Conservation (phyloP, 1,140 invertebrate species). For the Polypedilum pembai region DNA sequence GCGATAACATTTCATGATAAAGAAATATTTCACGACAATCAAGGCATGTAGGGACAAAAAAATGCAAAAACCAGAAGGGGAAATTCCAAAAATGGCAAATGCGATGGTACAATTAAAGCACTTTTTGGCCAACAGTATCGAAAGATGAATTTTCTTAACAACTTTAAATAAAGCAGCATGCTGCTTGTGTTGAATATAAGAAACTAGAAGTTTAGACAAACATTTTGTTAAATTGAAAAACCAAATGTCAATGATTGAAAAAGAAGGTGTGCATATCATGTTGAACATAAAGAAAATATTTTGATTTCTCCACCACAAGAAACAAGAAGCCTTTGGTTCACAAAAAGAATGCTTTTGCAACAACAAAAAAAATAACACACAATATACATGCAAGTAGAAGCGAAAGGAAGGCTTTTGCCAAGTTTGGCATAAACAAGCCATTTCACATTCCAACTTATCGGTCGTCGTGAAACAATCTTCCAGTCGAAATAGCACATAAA, state of each 20-base stretch:
- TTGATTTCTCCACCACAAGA: not conserved
- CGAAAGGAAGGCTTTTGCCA: constrained; percentile 10
- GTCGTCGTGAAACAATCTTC: constrained; percentile 11
- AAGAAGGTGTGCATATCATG: not conserved
- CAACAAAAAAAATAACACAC: not conserved
- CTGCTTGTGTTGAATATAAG: not conserved
- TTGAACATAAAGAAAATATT: constrained; percentile 20
- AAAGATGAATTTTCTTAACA: not conserved
- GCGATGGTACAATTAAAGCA: not conserved
- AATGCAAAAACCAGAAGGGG: not conserved
- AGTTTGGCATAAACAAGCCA: constrained; percentile 16
- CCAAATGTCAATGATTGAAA: too few relatives aligned
- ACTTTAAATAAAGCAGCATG: not conserved
- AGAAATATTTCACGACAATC: constrained; percentile 18
- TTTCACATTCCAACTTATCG: constrained; percentile 17
- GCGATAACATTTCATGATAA: constrained; percentile 18
- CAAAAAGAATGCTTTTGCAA: not conserved
- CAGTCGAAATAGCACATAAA: not conserved
- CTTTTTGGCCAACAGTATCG: not conserved
- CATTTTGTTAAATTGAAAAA: too few relatives aligned
- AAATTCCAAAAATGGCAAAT: constrained; percentile 2
- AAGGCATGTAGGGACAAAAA: constrained; percentile 10
- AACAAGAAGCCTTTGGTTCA: not conserved
- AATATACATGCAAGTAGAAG: not conserved
- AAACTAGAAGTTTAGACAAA: too few relatives aligned